phyloP scores from a whole-genome alignment of 2,113 vertebrate species.

The Hystrix cristata region DNA sequence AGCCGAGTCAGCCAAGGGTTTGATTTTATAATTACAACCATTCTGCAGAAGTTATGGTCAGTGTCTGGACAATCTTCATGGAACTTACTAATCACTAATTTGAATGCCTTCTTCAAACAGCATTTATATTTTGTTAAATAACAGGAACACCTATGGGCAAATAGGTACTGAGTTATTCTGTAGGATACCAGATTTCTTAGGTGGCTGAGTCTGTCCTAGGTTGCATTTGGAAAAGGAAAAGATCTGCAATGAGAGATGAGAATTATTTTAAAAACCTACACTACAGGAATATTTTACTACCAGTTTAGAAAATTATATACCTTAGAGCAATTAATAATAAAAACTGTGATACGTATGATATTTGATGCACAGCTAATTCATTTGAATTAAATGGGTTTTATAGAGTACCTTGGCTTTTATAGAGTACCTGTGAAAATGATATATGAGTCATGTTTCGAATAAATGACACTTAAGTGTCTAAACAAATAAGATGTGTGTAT shows the following conservation, averaged over 20 bases:
- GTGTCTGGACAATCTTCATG: slow-evolving; percentile 73
- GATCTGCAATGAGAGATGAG: neutral
- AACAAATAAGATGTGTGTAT: neutral
- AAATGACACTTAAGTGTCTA: slow-evolving; percentile 38
- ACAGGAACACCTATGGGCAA: slow-evolving; percentile 49
- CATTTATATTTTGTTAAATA: slow-evolving; percentile 72
- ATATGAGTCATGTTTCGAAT: slow-evolving; percentile 32
- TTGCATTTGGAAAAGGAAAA: neutral
- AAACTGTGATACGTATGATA: slow-evolving; percentile 9
- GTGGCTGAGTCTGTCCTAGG: neutral
- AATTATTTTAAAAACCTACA: neutral
- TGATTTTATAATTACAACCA: slow-evolving; percentile 93
- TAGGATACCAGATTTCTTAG: neutral
- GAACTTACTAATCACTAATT: slow-evolving; percentile 81
- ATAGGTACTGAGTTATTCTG: slow-evolving; percentile 47
- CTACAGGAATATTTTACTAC: neutral
- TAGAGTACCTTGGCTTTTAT: neutral
- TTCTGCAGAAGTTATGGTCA: slow-evolving; percentile 88
- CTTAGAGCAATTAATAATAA: neutral
- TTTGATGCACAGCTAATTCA: neutral
- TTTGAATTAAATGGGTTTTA: slow-evolving; percentile 48
- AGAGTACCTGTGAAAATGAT: slow-evolving; percentile 48
- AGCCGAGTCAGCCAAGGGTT: slow-evolving; percentile 89
- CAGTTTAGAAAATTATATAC: slow-evolving; percentile 47
- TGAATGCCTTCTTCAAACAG: slow-evolving; percentile 61